Percentiles rank a stretch among this genome's conserved stretches.
Conservation (phyloP, 1,140 invertebrate genomes). For the Parasteatoda tepidariorum region DNA sequence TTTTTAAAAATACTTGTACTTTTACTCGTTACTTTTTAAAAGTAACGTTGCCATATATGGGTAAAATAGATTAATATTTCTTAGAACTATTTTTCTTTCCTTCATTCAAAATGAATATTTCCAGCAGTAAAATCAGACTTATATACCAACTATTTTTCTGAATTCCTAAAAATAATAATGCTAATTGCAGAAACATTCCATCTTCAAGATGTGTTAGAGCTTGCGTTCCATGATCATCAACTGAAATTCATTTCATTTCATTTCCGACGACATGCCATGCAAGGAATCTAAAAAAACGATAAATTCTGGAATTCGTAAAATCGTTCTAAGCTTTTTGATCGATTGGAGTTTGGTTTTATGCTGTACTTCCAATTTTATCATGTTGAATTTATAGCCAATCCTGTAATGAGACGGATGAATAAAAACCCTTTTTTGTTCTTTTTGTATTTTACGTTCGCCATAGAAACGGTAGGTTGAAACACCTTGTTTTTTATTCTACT, state of each 20-base stretch:
- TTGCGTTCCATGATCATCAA: background rate
- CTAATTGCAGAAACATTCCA: background rate
- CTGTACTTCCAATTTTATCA: background rate
- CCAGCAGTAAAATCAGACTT: too few species aligned
- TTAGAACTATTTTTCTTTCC: too few species aligned
- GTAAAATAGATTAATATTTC: too few species aligned
- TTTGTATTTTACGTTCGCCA: conserved; percentile 8
- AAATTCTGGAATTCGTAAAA: background rate
- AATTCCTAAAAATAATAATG: background rate
- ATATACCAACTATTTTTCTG: too few species aligned
- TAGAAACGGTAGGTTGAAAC: conserved; percentile 2
- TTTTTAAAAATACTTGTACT: too few species aligned
- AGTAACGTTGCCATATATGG: too few species aligned
- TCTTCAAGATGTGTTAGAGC: background rate
- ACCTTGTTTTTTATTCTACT: background rate
- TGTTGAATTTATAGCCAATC: conserved; percentile 9
- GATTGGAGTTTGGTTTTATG: background rate
- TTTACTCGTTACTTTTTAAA: too few species aligned
- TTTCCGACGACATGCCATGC: background rate
- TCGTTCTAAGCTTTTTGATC: background rate
- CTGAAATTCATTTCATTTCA: background rate
- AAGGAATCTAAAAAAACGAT: background rate
- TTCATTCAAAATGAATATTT: too few species aligned
- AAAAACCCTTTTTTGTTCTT: background rate
- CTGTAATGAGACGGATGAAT: conserved; percentile 4